Conservation (phyloP, 2,797 vertebrate species). For the Petrocephalus sullivani region DNA sequence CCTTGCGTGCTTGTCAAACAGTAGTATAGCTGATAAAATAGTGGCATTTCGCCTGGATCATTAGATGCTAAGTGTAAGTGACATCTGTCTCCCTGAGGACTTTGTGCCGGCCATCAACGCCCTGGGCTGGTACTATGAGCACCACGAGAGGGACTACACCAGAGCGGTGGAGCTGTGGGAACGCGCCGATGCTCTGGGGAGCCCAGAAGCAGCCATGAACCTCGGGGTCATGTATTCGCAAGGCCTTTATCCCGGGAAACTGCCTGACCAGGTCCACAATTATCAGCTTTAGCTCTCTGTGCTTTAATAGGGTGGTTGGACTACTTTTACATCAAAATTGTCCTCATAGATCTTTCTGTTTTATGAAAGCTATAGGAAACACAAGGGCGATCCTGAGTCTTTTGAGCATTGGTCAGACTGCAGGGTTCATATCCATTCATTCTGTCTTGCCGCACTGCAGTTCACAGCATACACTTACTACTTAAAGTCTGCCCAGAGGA, state of each 20-base stretch:
- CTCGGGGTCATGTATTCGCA: slow-evolving; percentile 61
- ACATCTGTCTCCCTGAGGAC: slow-evolving; percentile 43
- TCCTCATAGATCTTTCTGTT: neutral
- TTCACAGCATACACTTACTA: slow-evolving; percentile 63
- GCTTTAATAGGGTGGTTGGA: neutral
- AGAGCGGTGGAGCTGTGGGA: slow-evolving; percentile 67
- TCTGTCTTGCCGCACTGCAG: slow-evolving; percentile 39
- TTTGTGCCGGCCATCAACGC: slow-evolving; percentile 67
- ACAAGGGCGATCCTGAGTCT: neutral
- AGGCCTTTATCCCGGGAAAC: slow-evolving; percentile 64
- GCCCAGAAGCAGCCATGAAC: slow-evolving; percentile 67
- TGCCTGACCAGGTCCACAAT: slow-evolving; percentile 52
- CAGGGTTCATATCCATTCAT: neutral
- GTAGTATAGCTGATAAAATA: neutral
- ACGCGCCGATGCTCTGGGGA: slow-evolving; percentile 54
- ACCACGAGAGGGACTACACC: slow-evolving; percentile 57
- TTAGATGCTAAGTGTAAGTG: neutral
- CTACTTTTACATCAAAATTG: neutral
- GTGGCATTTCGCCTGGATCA: neutral
- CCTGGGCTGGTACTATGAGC: slow-evolving; percentile 73
- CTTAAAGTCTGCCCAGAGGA: slow-evolving; percentile 61
- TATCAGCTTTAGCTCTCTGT: neutral
- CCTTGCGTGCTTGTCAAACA: neutral
- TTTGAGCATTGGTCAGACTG: neutral
- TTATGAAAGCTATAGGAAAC: neutral